phyloP scores from a whole-genome alignment of 2,797 vertebrate genomes.

The Mycteria americana region DNA sequence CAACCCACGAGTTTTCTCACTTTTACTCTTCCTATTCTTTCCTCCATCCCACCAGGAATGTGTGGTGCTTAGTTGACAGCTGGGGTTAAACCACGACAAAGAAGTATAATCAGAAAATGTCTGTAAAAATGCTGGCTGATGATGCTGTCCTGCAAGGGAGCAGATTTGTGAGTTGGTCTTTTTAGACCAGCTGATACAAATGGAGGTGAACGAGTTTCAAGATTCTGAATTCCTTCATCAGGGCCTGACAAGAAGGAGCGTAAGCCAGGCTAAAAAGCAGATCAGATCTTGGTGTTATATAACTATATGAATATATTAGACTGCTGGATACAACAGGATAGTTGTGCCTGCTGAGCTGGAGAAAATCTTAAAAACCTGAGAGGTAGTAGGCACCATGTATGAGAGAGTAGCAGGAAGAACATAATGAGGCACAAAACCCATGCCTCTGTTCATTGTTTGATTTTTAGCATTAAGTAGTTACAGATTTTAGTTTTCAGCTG shows the following conservation, averaged over 20 bases:
- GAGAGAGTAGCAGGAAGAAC: neutral
- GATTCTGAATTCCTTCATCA: neutral
- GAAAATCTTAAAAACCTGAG: neutral
- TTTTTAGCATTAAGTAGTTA: neutral
- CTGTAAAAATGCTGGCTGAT: neutral
- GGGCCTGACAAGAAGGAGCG: neutral
- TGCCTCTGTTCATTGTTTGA: neutral
- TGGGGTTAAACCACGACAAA: too few relatives aligned
- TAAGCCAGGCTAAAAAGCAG: neutral
- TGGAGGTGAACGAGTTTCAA: neutral
- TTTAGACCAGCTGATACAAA: neutral
- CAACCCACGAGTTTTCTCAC: too few relatives aligned
- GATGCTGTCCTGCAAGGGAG: neutral
- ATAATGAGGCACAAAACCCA: neutral
- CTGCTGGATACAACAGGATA: neutral
- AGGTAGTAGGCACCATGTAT: neutral
- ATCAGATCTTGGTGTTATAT: neutral
- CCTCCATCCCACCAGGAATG: too few relatives aligned
- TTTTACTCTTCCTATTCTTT: too few relatives aligned
- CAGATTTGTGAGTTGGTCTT: neutral
- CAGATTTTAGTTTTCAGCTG: neutral
- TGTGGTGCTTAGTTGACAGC: too few relatives aligned
- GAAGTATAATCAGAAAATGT: neutral
- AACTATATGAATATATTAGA: neutral
- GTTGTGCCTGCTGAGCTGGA: neutral